Evolutionary conservation across 1,140 invertebrate species (phyloP), one percentile per base, ranked within the genome.

Genomic region (Lordiphosa collinella): DNA sequence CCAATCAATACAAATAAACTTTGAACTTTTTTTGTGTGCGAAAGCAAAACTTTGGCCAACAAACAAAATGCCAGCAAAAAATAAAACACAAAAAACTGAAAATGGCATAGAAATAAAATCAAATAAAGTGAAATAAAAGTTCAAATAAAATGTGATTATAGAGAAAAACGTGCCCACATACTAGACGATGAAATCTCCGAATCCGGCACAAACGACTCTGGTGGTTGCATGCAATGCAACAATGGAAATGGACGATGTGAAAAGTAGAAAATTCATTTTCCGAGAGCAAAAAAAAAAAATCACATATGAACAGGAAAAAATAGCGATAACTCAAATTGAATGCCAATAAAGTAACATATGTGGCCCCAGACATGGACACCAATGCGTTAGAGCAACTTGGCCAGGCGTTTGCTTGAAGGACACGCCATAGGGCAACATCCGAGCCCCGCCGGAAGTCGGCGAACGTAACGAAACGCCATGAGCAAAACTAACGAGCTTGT

Each of bases 321-420:
- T 79, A 79, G 74, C 74, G 74, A 79, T 79, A 79, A 79, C 74
- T 79, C 74, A 79, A 79, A 79, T 79, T 79, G 74, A 79, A 79
- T 79, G 74, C 74, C 74, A 79, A 79, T 79, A 79, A 79, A 79
- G 74, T 79, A 79, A 79, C 74, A 79, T 79, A 79, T 79, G 74
- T 65, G 74, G 48, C 74, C 69, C 64, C 44, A 22, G 41, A 22
- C 41, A 44, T 53, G 55, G 34, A 55, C 50, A 55, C 31, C 40
- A 16, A 52, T 62, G 61, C 54, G 62, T 68, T 68, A 71, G 48
- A 18, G 62, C 64, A 55, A 72, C 73, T 78, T 68, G 41, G 69
- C 54, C 78, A 78, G 73, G 73, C 63, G 72, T 59, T 52, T 35
- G 48, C 71, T 57, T 75, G 66, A 61, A 69, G 71, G 71, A 76